Evolutionary conservation across 2,888 invertebrate species (phyloP).

Genomic region (Noctua janthe): DNA sequence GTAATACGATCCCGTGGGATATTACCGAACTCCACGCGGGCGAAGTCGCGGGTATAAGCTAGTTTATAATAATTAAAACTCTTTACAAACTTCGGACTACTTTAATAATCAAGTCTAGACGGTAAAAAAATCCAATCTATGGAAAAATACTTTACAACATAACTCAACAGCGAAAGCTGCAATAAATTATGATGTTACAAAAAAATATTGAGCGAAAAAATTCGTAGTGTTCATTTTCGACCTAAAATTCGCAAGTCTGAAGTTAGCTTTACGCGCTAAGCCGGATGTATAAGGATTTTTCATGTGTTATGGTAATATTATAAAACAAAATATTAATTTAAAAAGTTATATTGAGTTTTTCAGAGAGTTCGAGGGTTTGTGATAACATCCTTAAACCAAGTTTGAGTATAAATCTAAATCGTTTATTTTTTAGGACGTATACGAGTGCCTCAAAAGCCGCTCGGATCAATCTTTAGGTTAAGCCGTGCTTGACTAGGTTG

Average conservation of each 20-base stretch:
- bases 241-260: constrained; percentile 1
- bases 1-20: too few species aligned
- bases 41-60: too few species aligned
- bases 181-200: constrained; percentile 16
- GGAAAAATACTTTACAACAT: constrained; percentile 1
- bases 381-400: neutral
- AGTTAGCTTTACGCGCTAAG: constrained; percentile 12
- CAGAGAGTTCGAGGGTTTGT: neutral
- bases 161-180: neutral
- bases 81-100: neutral
- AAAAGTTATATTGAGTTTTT: constrained; percentile 21
- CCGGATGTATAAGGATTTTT: neutral
- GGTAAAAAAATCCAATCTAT: constrained; percentile 6
- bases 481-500: too few species aligned
- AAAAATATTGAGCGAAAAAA: constrained; percentile 17
- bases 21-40: too few species aligned
- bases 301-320: neutral
- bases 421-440: neutral
- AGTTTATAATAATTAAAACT: neutral
- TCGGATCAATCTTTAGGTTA: too few species aligned
- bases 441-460: neutral
- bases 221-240: neutral
- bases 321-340: constrained; percentile 17
- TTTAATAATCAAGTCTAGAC: constrained; percentile 31
- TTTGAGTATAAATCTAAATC: neutral